Percentiles rank a stretch among this genome's conserved stretches.
These are phyloP conservation scores for Melanotaenia parkinsoni DNA, from an alignment of 2,797 vertebrate species.

Conservation along the genomic window DNA sequence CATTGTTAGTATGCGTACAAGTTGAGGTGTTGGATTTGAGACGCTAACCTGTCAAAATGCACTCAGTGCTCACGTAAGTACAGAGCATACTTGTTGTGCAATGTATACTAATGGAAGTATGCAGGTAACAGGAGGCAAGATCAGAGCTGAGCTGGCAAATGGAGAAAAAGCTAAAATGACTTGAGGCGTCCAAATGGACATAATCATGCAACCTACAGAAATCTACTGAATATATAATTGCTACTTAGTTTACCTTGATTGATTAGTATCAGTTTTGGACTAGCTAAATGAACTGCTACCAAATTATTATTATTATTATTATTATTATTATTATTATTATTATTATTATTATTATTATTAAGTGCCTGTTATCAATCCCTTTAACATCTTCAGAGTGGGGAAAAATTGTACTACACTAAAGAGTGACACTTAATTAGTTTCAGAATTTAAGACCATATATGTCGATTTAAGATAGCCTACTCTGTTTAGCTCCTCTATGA, in stretches of 20 bases:
- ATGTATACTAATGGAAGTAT: neutral
- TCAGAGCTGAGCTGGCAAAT: conserved; percentile 37
- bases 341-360: conserved; percentile 83
- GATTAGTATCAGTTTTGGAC: conserved; percentile 52
- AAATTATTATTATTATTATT: conserved; percentile 36
- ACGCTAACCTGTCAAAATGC: neutral
- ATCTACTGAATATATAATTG: conserved; percentile 9
- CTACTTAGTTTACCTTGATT: conserved; percentile 7
- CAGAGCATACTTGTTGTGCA: neutral
- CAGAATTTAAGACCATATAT: conserved; percentile 47
- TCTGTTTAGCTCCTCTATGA: conserved; percentile 52
- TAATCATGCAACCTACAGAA: neutral
- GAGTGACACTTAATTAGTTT: conserved; percentile 55
- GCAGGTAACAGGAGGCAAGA: neutral
- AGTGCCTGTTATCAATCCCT: conserved; percentile 89
- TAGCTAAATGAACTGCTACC: conserved; percentile 52
- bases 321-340: conserved; percentile 57
- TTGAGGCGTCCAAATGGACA: conserved; percentile 9
- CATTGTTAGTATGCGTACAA: neutral
- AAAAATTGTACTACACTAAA: conserved; percentile 47
- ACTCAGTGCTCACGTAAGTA: neutral
- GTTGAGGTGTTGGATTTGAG: neutral
- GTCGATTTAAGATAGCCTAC: conserved; percentile 27
- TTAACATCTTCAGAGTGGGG: conserved; percentile 79
- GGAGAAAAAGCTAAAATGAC: neutral